phyloP scores from a whole-genome alignment of 2,113 vertebrate species.

The Dicentrarchus labrax region DNA sequence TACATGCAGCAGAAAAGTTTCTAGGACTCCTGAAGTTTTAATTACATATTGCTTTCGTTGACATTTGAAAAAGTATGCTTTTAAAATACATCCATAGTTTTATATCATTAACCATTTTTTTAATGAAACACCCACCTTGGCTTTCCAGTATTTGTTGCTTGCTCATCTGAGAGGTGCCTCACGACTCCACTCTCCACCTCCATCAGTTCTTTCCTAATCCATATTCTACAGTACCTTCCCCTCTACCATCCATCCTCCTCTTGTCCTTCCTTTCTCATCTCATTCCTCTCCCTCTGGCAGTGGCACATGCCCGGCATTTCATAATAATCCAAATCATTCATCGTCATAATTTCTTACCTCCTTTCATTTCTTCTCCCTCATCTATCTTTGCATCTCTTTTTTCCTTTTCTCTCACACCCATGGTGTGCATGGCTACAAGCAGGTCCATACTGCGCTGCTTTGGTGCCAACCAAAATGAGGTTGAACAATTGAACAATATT shows the following conservation, averaged over 20 bases:
- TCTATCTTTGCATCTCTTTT: constrained; percentile 26
- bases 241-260: constrained; percentile 19
- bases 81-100: constrained; percentile 28
- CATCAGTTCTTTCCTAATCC: constrained; percentile 58
- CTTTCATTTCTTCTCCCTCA: constrained; percentile 5
- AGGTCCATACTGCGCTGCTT: not conserved
- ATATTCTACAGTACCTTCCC: constrained; percentile 39
- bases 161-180: constrained; percentile 20
- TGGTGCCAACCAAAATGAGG: constrained; percentile 3
- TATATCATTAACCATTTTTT: constrained; percentile 14
- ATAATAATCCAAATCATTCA: constrained; percentile 55
- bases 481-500: not conserved
- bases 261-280: constrained; percentile 29
- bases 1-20: constrained; percentile 11
- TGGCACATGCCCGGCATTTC: constrained; percentile 34
- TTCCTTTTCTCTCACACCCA: constrained; percentile 11
- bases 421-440: not conserved
- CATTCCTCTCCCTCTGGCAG: constrained; percentile 45
- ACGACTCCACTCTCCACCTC: constrained; percentile 4
- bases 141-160: constrained; percentile 25
- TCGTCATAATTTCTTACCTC: constrained; percentile 27
- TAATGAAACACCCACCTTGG: constrained; percentile 12
- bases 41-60: constrained; percentile 20
- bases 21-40: constrained; percentile 21
- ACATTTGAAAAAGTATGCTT: constrained; percentile 45